Evolutionary conservation across 1,140 invertebrate species (phyloP).

Genomic region (Daktulosphaira vitifoliae): DNA sequence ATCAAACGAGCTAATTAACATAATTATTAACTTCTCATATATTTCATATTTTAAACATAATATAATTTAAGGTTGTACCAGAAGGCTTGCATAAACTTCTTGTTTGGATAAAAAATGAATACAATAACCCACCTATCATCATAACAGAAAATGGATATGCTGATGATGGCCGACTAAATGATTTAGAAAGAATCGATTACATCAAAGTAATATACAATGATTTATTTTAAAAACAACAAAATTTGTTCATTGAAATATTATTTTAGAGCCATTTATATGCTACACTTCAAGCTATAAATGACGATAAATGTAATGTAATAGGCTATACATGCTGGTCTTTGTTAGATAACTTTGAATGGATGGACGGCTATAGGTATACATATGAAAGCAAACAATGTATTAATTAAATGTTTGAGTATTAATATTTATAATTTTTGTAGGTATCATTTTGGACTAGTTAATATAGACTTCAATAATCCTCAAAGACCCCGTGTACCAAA

Average conservation of each 20-base stretch:
- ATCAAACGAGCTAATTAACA: too few relatives aligned
- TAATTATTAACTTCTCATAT: too few relatives aligned
- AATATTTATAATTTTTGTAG: slow-evolving; percentile 44
- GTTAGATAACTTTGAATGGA: slow-evolving; percentile 74
- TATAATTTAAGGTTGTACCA: slow-evolving; percentile 39
- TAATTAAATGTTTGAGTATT: too few relatives aligned
- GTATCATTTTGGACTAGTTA: slow-evolving; percentile 62
- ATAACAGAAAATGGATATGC: slow-evolving; percentile 48
- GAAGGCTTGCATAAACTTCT: slow-evolving; percentile 45
- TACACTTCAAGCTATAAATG: slow-evolving; percentile 56
- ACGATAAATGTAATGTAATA: slow-evolving; percentile 56
- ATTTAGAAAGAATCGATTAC: slow-evolving; percentile 49
- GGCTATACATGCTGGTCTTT: slow-evolving; percentile 66
- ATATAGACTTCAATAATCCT: slow-evolving; percentile 63
- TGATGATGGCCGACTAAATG: slow-evolving; percentile 47
- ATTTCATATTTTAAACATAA: neutral
- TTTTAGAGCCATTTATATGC: slow-evolving; percentile 53
- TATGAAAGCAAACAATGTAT: too few relatives aligned
- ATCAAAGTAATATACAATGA: slow-evolving; percentile 43
- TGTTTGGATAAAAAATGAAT: slow-evolving; percentile 48
- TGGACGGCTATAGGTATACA: slow-evolving; percentile 54
- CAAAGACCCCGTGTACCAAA: slow-evolving; percentile 58
- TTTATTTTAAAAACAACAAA: too few relatives aligned
- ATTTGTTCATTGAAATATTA: neutral
- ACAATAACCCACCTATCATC: slow-evolving; percentile 44